Evolutionary conservation across 23 tunicate species (phyloP).

Genomic region (Clavelina lepadiformis): DNA sequence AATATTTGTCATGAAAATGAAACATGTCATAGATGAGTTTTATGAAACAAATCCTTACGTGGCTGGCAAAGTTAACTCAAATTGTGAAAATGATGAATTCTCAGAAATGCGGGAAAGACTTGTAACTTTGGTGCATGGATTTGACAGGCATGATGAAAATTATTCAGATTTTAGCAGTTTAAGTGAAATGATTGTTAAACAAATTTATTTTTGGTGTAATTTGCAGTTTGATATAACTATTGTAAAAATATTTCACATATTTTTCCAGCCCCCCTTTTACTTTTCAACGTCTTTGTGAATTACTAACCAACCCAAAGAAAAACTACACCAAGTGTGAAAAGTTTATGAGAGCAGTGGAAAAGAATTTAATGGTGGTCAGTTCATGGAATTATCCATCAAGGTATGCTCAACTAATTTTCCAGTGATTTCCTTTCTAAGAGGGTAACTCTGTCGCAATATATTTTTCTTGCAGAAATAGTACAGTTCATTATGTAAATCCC

Average conservation of each 20-base stretch:
- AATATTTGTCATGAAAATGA: constrained; percentile 52
- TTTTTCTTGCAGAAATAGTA: neutral
- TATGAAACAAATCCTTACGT: constrained; percentile 38
- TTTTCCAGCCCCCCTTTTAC: constrained; percentile 86
- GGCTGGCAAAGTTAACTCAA: constrained; percentile 60
- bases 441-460: neutral
- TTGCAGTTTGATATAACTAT: neutral
- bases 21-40: constrained; percentile 58
- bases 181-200: neutral
- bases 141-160: constrained; percentile 43
- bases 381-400: constrained; percentile 66
- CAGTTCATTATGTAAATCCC: neutral
- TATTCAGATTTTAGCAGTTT: neutral
- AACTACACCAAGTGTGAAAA: constrained; percentile 88
- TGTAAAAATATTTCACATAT: neutral
- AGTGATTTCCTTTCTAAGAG: neutral
- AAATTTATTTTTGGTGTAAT: neutral
- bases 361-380: constrained; percentile 85
- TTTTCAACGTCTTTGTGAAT: constrained; percentile 87
- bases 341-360: constrained; percentile 88
- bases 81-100: constrained; percentile 65
- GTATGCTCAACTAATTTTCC: neutral
- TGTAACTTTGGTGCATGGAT: constrained; percentile 32
- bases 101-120: constrained; percentile 76
- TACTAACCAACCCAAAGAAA: constrained; percentile 58